Conservation (phyloP, 1,140 invertebrate species). For the Chlorops oryzae region DNA sequence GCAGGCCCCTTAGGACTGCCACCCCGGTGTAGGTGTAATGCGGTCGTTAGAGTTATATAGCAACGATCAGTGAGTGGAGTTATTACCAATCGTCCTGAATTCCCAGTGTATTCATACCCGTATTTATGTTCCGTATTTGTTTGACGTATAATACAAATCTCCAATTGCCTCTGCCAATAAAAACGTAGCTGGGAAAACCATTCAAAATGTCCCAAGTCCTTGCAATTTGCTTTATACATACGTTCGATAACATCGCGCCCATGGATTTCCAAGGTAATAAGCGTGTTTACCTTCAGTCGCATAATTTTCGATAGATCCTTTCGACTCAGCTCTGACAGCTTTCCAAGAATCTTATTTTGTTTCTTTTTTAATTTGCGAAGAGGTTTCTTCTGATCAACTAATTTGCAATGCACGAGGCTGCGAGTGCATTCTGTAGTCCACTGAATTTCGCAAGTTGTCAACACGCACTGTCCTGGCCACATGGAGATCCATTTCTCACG, state of each 20-base stretch:
- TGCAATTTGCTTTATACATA: conserved; percentile 68
- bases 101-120: conserved; percentile 91
- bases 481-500: conserved; percentile 69
- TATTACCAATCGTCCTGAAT: conserved; percentile 81
- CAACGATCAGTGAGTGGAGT: conserved; percentile 83
- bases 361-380: conserved; percentile 70
- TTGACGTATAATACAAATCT: conserved; percentile 64
- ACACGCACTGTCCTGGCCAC: conserved; percentile 66
- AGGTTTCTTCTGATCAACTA: conserved; percentile 66
- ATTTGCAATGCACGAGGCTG: conserved; percentile 60
- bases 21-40: conserved; percentile 74
- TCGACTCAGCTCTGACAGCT: conserved; percentile 70
- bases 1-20: conserved; percentile 83
- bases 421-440: conserved; percentile 73
- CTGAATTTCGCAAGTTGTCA: conserved; percentile 69
- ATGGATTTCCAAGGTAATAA: conserved; percentile 83
- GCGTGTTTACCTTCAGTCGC: conserved; percentile 73
- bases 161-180: conserved; percentile 80
- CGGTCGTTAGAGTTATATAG: conserved; percentile 82
- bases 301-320: conserved; percentile 66
- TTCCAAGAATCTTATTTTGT: conserved; percentile 65
- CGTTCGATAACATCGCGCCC: conserved; percentile 79
- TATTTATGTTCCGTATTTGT: conserved; percentile 69
- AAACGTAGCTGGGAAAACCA: conserved; percentile 88
- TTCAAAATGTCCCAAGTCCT: conserved; percentile 69